Percentiles rank a stretch among this genome's conserved stretches.
Evolutionary conservation across 2,888 invertebrate genomes (phyloP).

Genomic region (Galeopsomyia nigrocyanea): DNA sequence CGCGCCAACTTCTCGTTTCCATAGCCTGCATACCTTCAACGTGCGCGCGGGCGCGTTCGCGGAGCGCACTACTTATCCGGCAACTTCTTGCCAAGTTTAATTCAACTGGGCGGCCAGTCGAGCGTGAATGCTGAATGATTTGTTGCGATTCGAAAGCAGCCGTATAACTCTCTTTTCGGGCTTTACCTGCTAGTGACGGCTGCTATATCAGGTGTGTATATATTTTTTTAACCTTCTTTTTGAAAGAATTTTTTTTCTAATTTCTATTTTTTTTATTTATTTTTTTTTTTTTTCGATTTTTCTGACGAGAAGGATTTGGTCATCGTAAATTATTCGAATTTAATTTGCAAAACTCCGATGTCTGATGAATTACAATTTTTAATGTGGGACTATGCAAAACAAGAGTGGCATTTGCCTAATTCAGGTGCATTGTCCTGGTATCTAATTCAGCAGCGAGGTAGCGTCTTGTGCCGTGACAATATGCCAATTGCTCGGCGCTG

Average conservation of each 20-base stretch:
- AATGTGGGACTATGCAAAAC: slow-evolving; percentile 32
- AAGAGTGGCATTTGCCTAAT: slow-evolving; percentile 29
- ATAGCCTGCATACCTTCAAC: slow-evolving; percentile 50
- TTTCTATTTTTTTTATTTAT: too few relatives aligned
- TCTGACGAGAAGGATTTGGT: too few relatives aligned
- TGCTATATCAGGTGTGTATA: too few relatives aligned
- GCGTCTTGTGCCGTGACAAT: slow-evolving; percentile 29
- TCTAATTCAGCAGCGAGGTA: slow-evolving; percentile 18
- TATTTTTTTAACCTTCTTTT: too few relatives aligned
- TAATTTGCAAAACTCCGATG: slow-evolving; percentile 17
- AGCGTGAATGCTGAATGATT: slow-evolving; percentile 63
- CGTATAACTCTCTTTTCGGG: background rate
- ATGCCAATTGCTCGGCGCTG: slow-evolving; percentile 31
- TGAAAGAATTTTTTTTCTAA: too few relatives aligned
- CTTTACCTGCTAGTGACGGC: too few relatives aligned
- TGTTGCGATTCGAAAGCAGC: slow-evolving; percentile 63
- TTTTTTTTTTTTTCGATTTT: too few relatives aligned
- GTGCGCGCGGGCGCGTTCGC: slow-evolving; percentile 52
- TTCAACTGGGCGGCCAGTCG: slow-evolving; percentile 61
- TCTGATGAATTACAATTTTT: slow-evolving; percentile 30
- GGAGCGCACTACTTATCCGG: slow-evolving; percentile 37
- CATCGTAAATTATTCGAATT: background rate
- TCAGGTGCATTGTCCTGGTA: slow-evolving; percentile 31
- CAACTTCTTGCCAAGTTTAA: slow-evolving; percentile 62
- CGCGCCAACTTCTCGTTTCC: slow-evolving; percentile 45